phyloP scores from a whole-genome alignment of 1,140 invertebrate genomes.

The Caenorhabditis tropicalis region DNA sequence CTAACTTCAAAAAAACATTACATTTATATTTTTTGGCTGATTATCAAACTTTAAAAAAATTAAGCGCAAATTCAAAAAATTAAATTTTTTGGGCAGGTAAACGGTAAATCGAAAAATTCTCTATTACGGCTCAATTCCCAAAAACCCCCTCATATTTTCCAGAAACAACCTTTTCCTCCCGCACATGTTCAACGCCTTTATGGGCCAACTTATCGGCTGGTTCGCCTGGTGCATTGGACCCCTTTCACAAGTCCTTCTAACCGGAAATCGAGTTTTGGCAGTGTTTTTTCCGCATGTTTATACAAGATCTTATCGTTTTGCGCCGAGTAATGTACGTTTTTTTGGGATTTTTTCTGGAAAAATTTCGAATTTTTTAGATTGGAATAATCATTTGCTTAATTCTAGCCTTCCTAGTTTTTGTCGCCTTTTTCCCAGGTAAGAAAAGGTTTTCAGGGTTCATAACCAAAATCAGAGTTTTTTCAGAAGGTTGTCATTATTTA shows the following conservation, averaged over 20 bases:
- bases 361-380: neutral
- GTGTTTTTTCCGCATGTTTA: conserved; percentile 12
- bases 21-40: too few species aligned
- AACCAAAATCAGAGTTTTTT: neutral
- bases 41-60: too few species aligned
- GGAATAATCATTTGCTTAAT: neutral
- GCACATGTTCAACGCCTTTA: conserved; percentile 16
- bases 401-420: neutral
- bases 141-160: too few species aligned
- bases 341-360: neutral
- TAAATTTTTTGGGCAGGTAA: too few species aligned
- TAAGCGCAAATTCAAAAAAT: too few species aligned
- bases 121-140: too few species aligned
- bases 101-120: too few species aligned
- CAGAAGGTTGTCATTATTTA: conserved; percentile 10
- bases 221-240: conserved; percentile 9
- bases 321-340: neutral
- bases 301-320: neutral
- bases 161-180: neutral
- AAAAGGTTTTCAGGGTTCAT: neutral
- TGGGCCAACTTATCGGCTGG: conserved; percentile 9
- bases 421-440: neutral
- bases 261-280: neutral
- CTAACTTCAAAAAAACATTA: too few species aligned
- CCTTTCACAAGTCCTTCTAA: neutral